These are phyloP conservation scores for Tortricodes alternella DNA, from an alignment of 2,888 invertebrate species.

Conservation along the genomic window DNA sequence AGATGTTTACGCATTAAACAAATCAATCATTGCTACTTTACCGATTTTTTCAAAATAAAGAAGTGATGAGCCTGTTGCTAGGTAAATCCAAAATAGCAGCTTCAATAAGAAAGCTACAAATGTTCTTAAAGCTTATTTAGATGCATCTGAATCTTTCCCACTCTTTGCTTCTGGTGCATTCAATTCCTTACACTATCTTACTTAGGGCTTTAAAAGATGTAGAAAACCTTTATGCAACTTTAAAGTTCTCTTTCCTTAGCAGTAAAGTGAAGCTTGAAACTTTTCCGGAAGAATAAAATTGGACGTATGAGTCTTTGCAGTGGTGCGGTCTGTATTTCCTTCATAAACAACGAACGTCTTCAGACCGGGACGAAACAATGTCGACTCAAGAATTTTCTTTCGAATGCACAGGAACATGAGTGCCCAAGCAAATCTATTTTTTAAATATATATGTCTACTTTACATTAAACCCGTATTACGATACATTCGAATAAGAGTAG, in stretches of 20 bases:
- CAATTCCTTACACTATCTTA: too few relatives aligned
- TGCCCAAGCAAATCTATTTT: background rate
- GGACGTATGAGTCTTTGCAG: slow-evolving; percentile 27
- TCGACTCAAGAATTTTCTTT: background rate
- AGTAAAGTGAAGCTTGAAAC: slow-evolving; percentile 18
- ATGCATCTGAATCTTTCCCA: too few relatives aligned
- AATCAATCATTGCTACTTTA: too few relatives aligned
- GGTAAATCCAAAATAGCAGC: too few relatives aligned
- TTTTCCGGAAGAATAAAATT: slow-evolving; percentile 26
- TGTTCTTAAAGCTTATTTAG: too few relatives aligned
- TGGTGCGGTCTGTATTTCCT: slow-evolving; percentile 17
- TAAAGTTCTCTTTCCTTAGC: slow-evolving; percentile 15
- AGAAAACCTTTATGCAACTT: slow-evolving; percentile 7
- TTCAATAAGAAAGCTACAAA: too few relatives aligned
- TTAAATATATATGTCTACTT: background rate
- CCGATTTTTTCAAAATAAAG: too few relatives aligned
- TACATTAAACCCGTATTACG: background rate
- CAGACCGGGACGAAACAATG: slow-evolving; percentile 11
- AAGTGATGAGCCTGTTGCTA: too few relatives aligned
- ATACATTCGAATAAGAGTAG: too few relatives aligned
- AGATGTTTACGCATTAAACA: too few relatives aligned
- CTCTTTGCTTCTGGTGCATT: too few relatives aligned
- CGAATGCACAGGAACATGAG: background rate
- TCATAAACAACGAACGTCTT: slow-evolving; percentile 20
- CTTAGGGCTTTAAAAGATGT: too few relatives aligned